Evolutionary conservation across 2,113 vertebrate species (phyloP), one percentile per base, ranked within the genome.

Genomic region (Rana temporaria): DNA sequence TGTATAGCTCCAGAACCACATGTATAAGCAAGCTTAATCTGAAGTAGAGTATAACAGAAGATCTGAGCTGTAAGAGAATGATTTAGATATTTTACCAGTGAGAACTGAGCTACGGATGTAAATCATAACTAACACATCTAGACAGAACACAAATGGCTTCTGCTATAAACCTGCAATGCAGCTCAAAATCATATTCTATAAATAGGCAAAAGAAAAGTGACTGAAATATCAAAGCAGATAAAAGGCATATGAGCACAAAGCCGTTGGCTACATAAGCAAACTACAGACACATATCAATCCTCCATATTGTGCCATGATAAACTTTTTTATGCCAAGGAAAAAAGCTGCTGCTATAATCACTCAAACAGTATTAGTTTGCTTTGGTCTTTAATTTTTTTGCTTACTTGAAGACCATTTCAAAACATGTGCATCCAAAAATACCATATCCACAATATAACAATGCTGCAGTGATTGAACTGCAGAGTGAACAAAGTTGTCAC

Each of bases 161-260:
- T 38, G 30, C 19, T 34, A 30, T 55, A 57, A n/a, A 56, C 24
- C 70, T 57, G 70, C 70, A 74, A 74, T 60, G 71, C 71, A 60
- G 55, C 55, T 9, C 18, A 32, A 74, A 59, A 38, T 74, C 71
- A 20, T 19, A 16, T n/a, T 15, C 71, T 74, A 55, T 16, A 74
- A 34, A 74, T 74, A 59, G 71, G 55, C 60, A 26, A 60, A 17
- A 59, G 4, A 57, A 18, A 69, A 34, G 38, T 24, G 42, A 48
- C 42, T 48, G 69, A 30, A 53, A 18, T 26, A 71, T 55, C 69
- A 55, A 55, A 53, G 26, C 42, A 59, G 71, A 74, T 74, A 55
- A 60, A 74, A 74, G 30, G 24, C 24, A 74, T 38, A 22, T 38
- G 14, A 73, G 24, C 24, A 59, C 24, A 73, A 60, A 74, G 30